Conservation (phyloP, 2,113 vertebrate genomes). For the Amazona vittata region DNA sequence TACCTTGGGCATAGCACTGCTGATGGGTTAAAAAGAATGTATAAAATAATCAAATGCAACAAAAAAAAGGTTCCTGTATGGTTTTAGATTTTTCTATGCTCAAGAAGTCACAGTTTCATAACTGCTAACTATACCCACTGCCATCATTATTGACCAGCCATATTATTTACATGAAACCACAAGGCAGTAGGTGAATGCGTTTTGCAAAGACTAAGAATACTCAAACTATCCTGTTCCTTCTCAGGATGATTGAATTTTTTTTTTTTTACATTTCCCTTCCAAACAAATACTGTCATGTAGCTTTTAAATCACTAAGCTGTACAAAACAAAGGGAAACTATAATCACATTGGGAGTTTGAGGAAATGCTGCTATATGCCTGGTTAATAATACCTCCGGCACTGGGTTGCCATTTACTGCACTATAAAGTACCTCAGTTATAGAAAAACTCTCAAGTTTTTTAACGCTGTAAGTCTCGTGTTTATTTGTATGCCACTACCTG, state of each 20-base stretch:
- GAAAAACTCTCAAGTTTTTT: neutral
- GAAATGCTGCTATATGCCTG: neutral
- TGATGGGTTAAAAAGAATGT: neutral
- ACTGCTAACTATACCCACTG: neutral
- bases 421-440: neutral
- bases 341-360: neutral
- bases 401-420: neutral
- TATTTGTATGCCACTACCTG: neutral
- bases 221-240: neutral
- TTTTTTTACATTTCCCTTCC: neutral
- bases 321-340: neutral
- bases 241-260: neutral
- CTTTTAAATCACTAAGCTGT: neutral
- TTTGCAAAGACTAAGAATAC: neutral
- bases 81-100: neutral
- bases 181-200: neutral
- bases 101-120: neutral
- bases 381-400: neutral
- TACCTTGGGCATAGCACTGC: neutral
- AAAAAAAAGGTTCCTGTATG: neutral
- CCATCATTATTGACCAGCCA: neutral
- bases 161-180: neutral
- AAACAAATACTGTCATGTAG: neutral
- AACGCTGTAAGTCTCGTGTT: neutral
- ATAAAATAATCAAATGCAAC: neutral